Evolutionary conservation across 2,113 vertebrate species (phyloP), one percentile per base, ranked within the genome.

Genomic region (Cochlearius cochlearius): DNA sequence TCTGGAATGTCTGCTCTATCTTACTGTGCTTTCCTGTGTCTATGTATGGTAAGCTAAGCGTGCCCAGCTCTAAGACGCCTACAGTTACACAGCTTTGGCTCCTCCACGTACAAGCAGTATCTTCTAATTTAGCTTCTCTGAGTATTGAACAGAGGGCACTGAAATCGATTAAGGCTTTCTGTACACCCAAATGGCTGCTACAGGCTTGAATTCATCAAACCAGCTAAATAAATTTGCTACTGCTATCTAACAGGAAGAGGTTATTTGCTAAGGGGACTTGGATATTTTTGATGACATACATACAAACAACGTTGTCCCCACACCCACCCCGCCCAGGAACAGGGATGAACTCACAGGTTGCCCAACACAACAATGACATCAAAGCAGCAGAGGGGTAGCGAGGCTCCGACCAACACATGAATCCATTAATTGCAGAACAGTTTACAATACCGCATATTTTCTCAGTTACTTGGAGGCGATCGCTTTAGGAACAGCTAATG

Each of bases 1-100:
- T 88, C 91, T 91, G 95, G 88, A 76, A 86, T 71, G 92, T 91
- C 88, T 94, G 68, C 79, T 90, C 23, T 58, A 72, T 72, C 78
- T 92, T 58, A 21, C 88, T 41, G 68, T 82, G 94, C 74, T 38
- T 96, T 81, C 88, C 77, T 69, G 49, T 66, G 82, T 15, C 91
- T 88, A 53, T 77, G 88, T 71, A 84, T 63, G 89, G 89, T 71
- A 81, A 94, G 64, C 45, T 69, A 73, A 86, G 91, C 79, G 62
- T 22, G 83, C 83, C 88, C 43, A 94, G 89, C 83, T 91, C 79
- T 72, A 43, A 52, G 59, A 91, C 22, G 4, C 82, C 88, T 50
- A 84, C 91, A 58, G 73, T n/a, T 49, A 85, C 2, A 58, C 29
- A 55, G 88, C 74, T 85, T 55, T 88, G 82, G 71, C 69, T 95